phyloP scores from a whole-genome alignment of 2,888 invertebrate genomes.

The Carterocephalus palaemon region DNA sequence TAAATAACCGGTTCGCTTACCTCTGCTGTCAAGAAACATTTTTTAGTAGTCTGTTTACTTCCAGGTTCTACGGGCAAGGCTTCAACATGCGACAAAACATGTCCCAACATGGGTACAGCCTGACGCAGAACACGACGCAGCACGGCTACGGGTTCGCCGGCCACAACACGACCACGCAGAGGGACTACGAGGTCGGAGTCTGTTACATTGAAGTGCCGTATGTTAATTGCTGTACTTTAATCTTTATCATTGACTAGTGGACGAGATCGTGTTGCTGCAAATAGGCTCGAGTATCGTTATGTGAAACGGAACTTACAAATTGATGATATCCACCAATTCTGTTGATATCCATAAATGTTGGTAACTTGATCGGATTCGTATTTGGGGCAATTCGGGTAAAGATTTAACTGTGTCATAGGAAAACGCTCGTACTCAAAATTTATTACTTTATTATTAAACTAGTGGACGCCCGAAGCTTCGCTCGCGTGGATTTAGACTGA shows the following conservation, averaged over 20 bases:
- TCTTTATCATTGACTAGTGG: not conserved
- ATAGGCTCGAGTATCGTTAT: slow-evolving; percentile 5
- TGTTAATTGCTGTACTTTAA: no score
- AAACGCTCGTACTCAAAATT: no score
- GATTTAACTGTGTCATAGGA: no score
- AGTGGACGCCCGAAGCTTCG: no score
- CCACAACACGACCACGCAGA: slow-evolving; percentile 24
- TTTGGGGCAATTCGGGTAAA: no score
- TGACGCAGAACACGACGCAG: slow-evolving; percentile 17
- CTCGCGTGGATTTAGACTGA: no score
- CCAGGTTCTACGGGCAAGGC: slow-evolving; percentile 35
- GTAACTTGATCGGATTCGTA: not conserved
- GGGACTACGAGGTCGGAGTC: slow-evolving; percentile 64
- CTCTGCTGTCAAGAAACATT: no score
- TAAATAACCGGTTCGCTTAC: no score
- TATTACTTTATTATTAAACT: no score
- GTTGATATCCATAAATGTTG: no score
- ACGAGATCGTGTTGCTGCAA: slow-evolving; percentile 18
- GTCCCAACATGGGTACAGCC: slow-evolving; percentile 21
- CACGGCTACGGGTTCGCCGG: slow-evolving; percentile 11
- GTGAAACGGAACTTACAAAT: slow-evolving; percentile 14
- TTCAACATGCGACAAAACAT: slow-evolving; percentile 32
- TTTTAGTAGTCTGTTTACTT: no score
- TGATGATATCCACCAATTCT: no score
- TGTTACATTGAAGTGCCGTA: slow-evolving; percentile 83